Evolutionary conservation across 2,797 vertebrate genomes (phyloP).

Genomic region (Enteromius radiatus): DNA sequence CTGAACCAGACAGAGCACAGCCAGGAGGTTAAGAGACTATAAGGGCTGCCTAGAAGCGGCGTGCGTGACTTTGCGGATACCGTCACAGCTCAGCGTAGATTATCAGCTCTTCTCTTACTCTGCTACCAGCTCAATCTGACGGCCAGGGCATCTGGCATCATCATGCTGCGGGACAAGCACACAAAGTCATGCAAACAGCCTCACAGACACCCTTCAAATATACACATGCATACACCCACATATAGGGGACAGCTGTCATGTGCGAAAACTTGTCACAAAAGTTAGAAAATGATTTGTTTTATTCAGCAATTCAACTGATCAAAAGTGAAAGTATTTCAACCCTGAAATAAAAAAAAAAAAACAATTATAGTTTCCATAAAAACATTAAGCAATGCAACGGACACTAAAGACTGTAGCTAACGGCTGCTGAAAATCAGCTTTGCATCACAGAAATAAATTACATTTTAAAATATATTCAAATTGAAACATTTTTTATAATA

Average conservation of each 20-base stretch:
- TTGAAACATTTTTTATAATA: neutral
- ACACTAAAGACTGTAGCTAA: neutral
- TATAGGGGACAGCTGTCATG: neutral
- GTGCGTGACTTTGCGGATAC: constrained; percentile 40
- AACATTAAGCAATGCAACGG: neutral
- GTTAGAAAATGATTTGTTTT: neutral
- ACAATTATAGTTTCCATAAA: neutral
- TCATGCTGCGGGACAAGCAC: constrained; percentile 21
- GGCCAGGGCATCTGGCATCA: constrained; percentile 38
- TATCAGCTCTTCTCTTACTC: constrained; percentile 43
- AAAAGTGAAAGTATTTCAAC: neutral
- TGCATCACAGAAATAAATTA: neutral
- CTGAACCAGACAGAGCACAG: constrained; percentile 54
- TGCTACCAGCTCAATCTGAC: constrained; percentile 19
- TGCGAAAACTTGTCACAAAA: neutral
- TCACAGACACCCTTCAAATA: constrained; percentile 45
- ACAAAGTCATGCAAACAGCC: constrained; percentile 50
- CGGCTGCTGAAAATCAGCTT: neutral
- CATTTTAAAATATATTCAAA: neutral
- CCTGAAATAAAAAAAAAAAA: neutral
- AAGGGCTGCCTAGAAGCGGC: constrained; percentile 19
- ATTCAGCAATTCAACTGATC: too few species aligned
- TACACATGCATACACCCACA: constrained; percentile 18
- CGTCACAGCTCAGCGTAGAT: constrained; percentile 38
- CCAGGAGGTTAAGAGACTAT: constrained; percentile 49